Evolutionary conservation across 2,888 invertebrate species (phyloP), one percentile per base, ranked within the genome.

Genomic region (Pecten maximus): DNA sequence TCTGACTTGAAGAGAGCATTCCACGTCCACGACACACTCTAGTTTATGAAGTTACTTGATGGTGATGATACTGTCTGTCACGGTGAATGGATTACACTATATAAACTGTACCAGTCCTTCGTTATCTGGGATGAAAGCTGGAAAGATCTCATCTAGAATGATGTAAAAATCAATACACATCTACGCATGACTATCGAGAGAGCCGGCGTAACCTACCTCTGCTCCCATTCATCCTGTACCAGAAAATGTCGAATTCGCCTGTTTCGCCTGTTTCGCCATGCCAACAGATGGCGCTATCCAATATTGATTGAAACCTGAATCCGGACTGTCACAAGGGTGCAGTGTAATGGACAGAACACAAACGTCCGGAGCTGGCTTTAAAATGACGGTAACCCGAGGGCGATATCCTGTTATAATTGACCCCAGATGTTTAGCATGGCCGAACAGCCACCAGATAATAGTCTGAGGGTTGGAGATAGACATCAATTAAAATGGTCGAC

Each of bases 281-380:
- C 74, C 74, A 35, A 35, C 74, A 74, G 74, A 74, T 74, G 74
- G 74, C 74, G 74, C 74, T 28, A 10, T 74, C 74, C 35, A 74
- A 74, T 74, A 74, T 74, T 74, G 74, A 74, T 74, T 74, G 74
- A 74, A 74, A 74, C 74, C 74, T 74, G 74, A 74, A 74, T 74
- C 74, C 74, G 74, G 60, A 74, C 35, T 74, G 74, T 74, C 74
- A 35, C 74, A 74, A 74, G 28, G 74, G 74, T 74, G 74, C 74
- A 74, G 35, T 74, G 74, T 74, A 35, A 74, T 35, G 74, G 74
- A 74, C 54, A 54, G 54, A 54, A 54, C 23, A 54, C 23, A 54
- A 74, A 35, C 74, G 74, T 74, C 74, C 74, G 74, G 74, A 74
- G 35, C 74, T 28, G 35, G 8, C 35, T 74, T 74, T 74, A 74